Conservation (phyloP, 1,140 invertebrate species). For the Nasonia vitripennis region DNA sequence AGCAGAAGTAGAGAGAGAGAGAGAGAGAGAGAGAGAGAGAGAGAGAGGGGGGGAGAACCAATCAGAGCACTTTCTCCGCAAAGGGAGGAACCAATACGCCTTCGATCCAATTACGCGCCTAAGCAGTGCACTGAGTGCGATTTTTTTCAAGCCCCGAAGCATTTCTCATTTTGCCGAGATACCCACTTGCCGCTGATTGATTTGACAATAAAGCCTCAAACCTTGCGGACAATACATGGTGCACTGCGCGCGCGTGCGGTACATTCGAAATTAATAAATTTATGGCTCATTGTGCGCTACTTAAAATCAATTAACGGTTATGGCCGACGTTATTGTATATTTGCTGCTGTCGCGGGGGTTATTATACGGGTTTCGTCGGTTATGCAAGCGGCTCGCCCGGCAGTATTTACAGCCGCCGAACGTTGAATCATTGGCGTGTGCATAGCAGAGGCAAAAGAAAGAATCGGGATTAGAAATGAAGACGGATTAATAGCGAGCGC, state of each 20-base stretch:
- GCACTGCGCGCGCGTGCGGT: background rate
- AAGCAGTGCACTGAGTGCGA: background rate
- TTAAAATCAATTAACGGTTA: conserved; percentile 27
- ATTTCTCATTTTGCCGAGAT: conserved; percentile 29
- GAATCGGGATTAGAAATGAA: conserved; percentile 23
- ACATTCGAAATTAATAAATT: conserved; percentile 31
- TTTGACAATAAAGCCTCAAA: background rate
- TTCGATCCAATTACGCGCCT: conserved; percentile 40
- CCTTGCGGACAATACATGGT: background rate
- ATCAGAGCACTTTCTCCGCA: conserved; percentile 64
- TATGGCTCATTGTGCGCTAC: conserved; percentile 25
- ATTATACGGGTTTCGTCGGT: background rate
- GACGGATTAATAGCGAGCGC: conserved; percentile 13
- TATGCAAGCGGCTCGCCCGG: background rate
- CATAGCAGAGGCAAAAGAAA: background rate
- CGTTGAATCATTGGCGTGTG: background rate
- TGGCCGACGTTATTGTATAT: background rate
- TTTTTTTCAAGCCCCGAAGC: background rate
- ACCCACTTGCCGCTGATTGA: background rate
- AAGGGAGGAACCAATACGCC: conserved; percentile 55
- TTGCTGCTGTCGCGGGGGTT: background rate
- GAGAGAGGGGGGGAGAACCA: conserved; percentile 48
- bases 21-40: conserved; percentile 36
- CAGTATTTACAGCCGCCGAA: background rate
- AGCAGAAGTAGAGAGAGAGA: conserved; percentile 12